These are phyloP conservation scores for Palaemon carinicauda DNA, from an alignment of 1,140 invertebrate genomes.

Conservation along the genomic window DNA sequence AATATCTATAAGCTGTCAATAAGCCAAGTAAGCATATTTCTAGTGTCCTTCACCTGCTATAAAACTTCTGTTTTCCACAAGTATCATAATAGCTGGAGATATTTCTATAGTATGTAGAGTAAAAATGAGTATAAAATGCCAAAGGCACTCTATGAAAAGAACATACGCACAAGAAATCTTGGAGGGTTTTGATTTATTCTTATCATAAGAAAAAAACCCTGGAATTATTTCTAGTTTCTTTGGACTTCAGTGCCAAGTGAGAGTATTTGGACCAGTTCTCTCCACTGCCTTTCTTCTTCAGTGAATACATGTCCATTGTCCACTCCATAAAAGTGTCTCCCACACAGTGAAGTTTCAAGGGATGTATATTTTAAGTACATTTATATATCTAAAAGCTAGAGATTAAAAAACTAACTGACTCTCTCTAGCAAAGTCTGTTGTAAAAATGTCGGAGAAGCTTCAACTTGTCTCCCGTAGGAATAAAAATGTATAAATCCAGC, in stretches of 20 bases:
- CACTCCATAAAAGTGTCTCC: background rate
- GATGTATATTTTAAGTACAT: background rate
- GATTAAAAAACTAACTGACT: slow-evolving; percentile 45
- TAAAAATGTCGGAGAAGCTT: slow-evolving; percentile 3
- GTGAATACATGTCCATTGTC: background rate
- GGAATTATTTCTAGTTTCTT: background rate
- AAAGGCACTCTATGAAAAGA: slow-evolving; percentile 52
- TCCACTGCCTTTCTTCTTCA: no score
- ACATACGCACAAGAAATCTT: background rate
- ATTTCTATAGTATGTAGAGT: slow-evolving; percentile 45
- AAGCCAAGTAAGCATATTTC: no score
- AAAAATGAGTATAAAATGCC: slow-evolving; percentile 54
- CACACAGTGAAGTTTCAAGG: background rate
- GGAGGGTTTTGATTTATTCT: slow-evolving; percentile 34
- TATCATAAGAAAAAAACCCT: background rate
- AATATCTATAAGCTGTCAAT: no score
- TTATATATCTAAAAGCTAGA: slow-evolving; percentile 21
- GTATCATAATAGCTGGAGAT: background rate
- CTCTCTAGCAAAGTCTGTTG: slow-evolving; percentile 16
- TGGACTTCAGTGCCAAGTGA: no score
- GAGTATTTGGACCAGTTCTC: no score
- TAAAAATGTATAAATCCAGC: no score
- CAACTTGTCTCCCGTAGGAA: background rate
- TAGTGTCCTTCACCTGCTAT: no score
- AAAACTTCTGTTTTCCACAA: no score